Base-by-base conservation (phyloP, 2,113 vertebrate genomes). In the Onychostoma macrolepis region DNA sequence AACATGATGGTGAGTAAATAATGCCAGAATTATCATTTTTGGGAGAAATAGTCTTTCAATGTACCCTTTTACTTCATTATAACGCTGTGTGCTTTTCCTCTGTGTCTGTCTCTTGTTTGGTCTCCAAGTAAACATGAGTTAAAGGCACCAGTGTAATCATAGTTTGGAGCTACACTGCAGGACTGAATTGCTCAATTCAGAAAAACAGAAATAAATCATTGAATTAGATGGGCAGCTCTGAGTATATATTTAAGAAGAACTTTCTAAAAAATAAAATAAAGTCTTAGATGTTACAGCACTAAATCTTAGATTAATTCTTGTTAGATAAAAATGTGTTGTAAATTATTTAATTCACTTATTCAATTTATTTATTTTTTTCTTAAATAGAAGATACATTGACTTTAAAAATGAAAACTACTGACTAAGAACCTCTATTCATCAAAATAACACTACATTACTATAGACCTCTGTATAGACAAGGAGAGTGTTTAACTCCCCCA, bases 401-500 rank as follows among this genome's bases (percentile, higher is more conserved):
- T 45, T 45, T 48, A 43, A 43, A 74, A 74, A 74, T 24, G 41
- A 43, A 43, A 74, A 26, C 24, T 26, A 26, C 9, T 41, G 24
- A 75, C 38, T 75, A 75, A 75, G 41, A 76, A 43, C 12, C 13
- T 76, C 41, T 11, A 28, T 81, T 28, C 80, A 30, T 45, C 21
- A 45, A 67, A 65, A 65, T 21, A 81, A 45, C 12, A 63, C 36
- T 65, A 10, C 84, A 84, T 86, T 78, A 82, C 89, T 85, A 85
- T 88, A 90, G 87, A 84, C 80, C 7, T 33, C 36, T 87, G 56
- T 77, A 85, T 6, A 43, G 53, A 69, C 8, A 17, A 78, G 83
- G 6, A 45, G 43, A 9, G 33, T 87, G 85, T 85, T 87, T 88
- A 41, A 26, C 24, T 63, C 83, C 89, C 50, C 85, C 12, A 78